Evolutionary conservation across 2,113 vertebrate genomes (phyloP), one percentile per base, ranked within the genome.

Genomic region (Bambusicola thoracicus): DNA sequence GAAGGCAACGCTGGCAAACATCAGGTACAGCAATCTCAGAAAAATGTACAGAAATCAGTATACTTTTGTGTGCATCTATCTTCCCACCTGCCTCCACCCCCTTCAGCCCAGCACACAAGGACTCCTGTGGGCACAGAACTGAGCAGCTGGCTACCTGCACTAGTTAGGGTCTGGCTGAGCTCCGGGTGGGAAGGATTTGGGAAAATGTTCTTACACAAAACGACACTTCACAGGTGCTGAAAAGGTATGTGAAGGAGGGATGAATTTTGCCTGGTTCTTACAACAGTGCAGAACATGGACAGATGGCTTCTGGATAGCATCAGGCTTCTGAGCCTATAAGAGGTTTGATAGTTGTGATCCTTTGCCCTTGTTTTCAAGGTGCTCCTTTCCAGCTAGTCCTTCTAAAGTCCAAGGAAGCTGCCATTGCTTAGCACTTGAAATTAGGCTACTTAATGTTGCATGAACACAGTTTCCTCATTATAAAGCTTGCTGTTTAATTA

Each of bases 401-500:
- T 77, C 69, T 83, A 49, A 90, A 85, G 75, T 22, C 85, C 69
- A 68, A 74, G 55, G 75, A 90, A 95, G 15, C 1, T 53, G 65
- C 36, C 85, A 87, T 69, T 73, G 74, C 66, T 72, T 87, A 75
- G 74, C 34, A 19, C 40, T 77, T 93, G 67, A 76, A 94, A 96
- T 76, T 70, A 93, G 63, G 65, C 67, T 29, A 36, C 65, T 81
- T 92, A 94, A 90, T 93, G 82, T 93, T 90, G 82, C 93, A 36
- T 94, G 80, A 95, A 90, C 58, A 62, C 40, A 62, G 80, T 90
- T 92, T 88, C 85, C 76, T 92, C 89, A 51, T 97, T 94, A 92
- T 90, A 94, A 87, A 90, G 85, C 82, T 87, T 75, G 32, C 89
- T 85, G 49, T 87, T 94, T 97, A 96, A 97, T 97, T 96, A 90